Percentiles rank a stretch among this genome's conserved stretches.
Conservation (phyloP, 1,140 invertebrate genomes). For the Amphibalanus amphitrite region DNA sequence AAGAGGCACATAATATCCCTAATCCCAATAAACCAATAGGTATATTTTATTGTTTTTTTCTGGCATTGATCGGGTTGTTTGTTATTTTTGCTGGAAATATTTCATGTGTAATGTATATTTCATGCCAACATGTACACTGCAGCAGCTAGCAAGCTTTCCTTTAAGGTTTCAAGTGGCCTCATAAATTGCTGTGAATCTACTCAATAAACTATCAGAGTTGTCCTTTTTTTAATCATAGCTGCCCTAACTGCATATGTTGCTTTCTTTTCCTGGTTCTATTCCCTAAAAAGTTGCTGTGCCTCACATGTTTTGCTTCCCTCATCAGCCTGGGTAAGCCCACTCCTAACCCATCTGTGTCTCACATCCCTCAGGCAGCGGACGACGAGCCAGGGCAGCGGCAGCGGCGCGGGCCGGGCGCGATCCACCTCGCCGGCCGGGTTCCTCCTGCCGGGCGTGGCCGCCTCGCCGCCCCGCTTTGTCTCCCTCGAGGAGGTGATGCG, state of each 20-base stretch:
- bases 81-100: no score
- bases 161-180: not conserved
- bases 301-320: no score
- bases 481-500: constrained; percentile 76
- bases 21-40: not conserved
- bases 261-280: no score
- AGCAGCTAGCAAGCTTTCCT: no score
- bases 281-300: not conserved
- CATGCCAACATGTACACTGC: not conserved
- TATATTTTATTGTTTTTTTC: not conserved
- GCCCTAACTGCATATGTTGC: not conserved
- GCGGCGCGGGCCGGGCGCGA: no score
- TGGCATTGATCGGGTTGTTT: no score
- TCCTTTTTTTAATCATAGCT: not conserved
- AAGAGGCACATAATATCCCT: not conserved
- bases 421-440: constrained; percentile 5
- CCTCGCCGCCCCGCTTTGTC: constrained; percentile 52
- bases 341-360: not conserved
- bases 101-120: not conserved
- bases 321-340: no score
- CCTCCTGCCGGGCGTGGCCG: constrained; percentile 16
- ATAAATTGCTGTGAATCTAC: not conserved
- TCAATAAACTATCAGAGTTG: not conserved
- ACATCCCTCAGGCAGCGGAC: not conserved
- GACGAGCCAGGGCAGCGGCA: not conserved